These are phyloP conservation scores for Eupeodes corollae DNA, from an alignment of 1,140 invertebrate genomes.

Conservation along the genomic window DNA sequence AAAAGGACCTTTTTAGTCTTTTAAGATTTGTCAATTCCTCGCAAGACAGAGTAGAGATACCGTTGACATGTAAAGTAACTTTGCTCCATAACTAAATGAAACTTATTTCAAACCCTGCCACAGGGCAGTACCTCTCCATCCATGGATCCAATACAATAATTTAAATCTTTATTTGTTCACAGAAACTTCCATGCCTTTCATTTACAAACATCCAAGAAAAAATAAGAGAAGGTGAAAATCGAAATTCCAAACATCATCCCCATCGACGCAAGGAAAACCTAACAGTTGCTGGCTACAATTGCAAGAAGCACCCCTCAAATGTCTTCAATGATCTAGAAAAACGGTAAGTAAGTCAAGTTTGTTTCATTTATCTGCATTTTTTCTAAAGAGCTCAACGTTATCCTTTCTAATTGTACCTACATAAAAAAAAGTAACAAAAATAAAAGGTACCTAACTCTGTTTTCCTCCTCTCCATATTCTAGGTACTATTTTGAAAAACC, in stretches of 20 bases:
- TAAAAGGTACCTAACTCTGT: no score
- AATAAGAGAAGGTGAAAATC: constrained; percentile 16
- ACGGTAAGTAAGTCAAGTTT: neutral
- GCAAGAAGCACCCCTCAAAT: neutral
- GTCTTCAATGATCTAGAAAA: neutral
- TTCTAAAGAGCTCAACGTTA: no score
- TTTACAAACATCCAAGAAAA: constrained; percentile 21
- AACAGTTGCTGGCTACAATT: neutral
- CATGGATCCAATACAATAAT: neutral
- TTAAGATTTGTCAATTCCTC: no score
- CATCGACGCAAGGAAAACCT: neutral
- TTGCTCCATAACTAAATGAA: no score
- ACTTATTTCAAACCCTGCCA: no score
- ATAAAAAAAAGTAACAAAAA: no score
- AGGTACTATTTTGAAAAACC: constrained; percentile 35
- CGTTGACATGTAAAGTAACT: no score
- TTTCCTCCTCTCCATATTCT: neutral
- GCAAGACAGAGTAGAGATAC: no score
- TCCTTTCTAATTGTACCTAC: no score
- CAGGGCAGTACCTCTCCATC: no score
- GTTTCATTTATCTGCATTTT: no score
- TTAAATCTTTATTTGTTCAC: neutral
- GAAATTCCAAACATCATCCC: neutral
- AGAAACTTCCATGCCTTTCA: constrained; percentile 30
- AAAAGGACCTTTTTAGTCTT: no score